phyloP scores from a whole-genome alignment of 2,888 invertebrate genomes.

The Craniophora ligustri region DNA sequence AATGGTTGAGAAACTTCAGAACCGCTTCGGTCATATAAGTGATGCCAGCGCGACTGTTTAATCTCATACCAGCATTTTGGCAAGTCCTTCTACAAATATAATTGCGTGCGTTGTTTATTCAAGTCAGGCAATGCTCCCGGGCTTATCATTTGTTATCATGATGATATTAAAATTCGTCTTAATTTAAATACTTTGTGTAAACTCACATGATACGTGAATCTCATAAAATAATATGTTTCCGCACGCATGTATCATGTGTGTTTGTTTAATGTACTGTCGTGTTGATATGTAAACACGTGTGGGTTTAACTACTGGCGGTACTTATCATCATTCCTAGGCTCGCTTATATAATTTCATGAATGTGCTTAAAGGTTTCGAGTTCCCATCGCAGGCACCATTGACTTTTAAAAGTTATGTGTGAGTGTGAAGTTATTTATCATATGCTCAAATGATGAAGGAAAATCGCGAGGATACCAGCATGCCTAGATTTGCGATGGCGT shows the following conservation, averaged over 20 bases:
- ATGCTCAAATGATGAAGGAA: no score
- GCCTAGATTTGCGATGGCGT: no score
- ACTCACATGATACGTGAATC: slow-evolving; percentile 22
- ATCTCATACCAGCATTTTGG: neutral
- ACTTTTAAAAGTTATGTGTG: no score
- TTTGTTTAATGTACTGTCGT: slow-evolving; percentile 38
- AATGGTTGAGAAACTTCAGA: neutral
- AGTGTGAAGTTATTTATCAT: no score
- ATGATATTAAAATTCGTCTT: slow-evolving; percentile 27
- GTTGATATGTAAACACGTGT: slow-evolving; percentile 37
- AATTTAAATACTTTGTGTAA: slow-evolving; percentile 29
- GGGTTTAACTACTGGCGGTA: slow-evolving; percentile 11
- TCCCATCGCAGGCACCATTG: no score
- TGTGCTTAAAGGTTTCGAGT: no score
- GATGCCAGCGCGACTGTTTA: no score
- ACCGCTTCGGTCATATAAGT: no score
- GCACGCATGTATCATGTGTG: slow-evolving; percentile 35
- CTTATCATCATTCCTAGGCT: neutral
- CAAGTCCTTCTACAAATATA: neutral
- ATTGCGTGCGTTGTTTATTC: neutral
- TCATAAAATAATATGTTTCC: slow-evolving; percentile 3
- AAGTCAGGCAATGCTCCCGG: slow-evolving; percentile 13
- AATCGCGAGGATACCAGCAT: no score
- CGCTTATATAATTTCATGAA: neutral
- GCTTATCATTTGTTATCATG: slow-evolving; percentile 19